These are phyloP conservation scores for Uropetala carovei DNA, from an alignment of 2,888 invertebrate genomes.

Conservation along the genomic window DNA sequence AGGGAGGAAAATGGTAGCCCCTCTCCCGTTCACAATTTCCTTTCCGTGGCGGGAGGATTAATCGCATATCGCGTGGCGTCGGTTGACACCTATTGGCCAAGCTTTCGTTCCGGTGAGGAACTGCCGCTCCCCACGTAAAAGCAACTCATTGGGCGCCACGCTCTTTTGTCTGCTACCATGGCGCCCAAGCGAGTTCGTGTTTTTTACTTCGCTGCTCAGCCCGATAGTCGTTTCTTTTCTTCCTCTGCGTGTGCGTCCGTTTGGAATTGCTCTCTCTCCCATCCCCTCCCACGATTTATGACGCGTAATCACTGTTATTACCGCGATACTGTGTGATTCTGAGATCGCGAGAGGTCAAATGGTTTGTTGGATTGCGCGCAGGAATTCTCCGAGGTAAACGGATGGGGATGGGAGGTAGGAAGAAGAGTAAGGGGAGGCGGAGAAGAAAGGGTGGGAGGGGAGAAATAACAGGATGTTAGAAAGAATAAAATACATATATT, in stretches of 20 bases:
- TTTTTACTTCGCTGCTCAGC: not conserved
- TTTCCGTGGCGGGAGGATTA: not conserved
- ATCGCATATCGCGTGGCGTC: constrained; percentile 12
- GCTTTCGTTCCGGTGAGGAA: constrained; percentile 38
- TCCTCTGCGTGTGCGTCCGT: constrained; percentile 50
- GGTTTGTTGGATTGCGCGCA: constrained; percentile 39
- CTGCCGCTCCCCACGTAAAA: constrained; percentile 16
- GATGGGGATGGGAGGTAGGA: not conserved
- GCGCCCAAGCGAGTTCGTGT: constrained; percentile 20
- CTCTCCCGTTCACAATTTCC: not conserved
- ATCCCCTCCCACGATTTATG: constrained; percentile 50
- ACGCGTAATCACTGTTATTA: constrained; percentile 63
- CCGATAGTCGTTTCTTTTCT: constrained; percentile 47
- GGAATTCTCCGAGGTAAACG: constrained; percentile 34
- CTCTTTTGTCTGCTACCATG: constrained; percentile 33
- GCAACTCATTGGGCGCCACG: constrained; percentile 36
- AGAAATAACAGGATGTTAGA: not conserved
- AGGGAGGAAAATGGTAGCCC: not conserved
- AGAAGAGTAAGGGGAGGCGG: constrained; percentile 8
- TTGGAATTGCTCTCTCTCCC: constrained; percentile 30
- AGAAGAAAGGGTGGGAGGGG: constrained; percentile 16
- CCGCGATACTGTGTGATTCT: constrained; percentile 60
- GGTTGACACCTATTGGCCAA: constrained; percentile 6
- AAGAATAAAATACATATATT: not conserved
- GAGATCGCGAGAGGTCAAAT: constrained; percentile 47